Percentiles rank a stretch among this genome's conserved stretches.
Evolutionary conservation across 2,888 invertebrate genomes (phyloP).

Genomic region (Plagodis pulveraria): DNA sequence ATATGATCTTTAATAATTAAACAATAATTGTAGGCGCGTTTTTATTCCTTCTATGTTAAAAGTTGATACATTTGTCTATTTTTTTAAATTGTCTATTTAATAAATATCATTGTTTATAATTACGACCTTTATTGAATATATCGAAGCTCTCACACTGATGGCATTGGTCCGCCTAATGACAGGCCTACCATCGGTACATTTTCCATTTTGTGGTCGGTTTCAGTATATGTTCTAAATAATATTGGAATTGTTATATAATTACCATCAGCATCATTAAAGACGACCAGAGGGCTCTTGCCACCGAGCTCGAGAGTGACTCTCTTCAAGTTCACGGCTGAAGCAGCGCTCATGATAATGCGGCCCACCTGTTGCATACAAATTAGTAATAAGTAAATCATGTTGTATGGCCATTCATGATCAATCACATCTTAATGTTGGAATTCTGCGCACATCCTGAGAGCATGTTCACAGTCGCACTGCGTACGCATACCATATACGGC

Average conservation of each 20-base stretch:
- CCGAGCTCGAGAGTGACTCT: slow-evolving; percentile 93
- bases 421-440: slow-evolving; percentile 1
- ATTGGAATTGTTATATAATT: slow-evolving; percentile 37
- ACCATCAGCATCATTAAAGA: slow-evolving; percentile 92
- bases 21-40: too few relatives aligned
- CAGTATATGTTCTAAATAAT: not conserved
- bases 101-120: too few relatives aligned
- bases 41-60: too few relatives aligned
- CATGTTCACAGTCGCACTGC: not conserved
- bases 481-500: too few relatives aligned
- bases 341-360: slow-evolving; percentile 85
- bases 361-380: slow-evolving; percentile 54
- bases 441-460: slow-evolving; percentile 9
- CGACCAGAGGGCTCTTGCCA: slow-evolving; percentile 94
- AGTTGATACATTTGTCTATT: too few relatives aligned
- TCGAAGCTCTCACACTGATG: too few relatives aligned
- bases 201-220: too few relatives aligned
- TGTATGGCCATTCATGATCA: not conserved
- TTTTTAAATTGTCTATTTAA: too few relatives aligned
- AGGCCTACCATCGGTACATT: too few relatives aligned
- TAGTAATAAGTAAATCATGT: not conserved
- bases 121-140: too few relatives aligned
- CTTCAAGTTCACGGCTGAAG: slow-evolving; percentile 92
- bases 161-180: too few relatives aligned
- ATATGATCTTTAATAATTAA: too few relatives aligned